A percentile compares a stretch with the other conserved stretches of the same genome.
Conservation (phyloP, 2,888 invertebrate species). For the Acrobasis consociella region DNA sequence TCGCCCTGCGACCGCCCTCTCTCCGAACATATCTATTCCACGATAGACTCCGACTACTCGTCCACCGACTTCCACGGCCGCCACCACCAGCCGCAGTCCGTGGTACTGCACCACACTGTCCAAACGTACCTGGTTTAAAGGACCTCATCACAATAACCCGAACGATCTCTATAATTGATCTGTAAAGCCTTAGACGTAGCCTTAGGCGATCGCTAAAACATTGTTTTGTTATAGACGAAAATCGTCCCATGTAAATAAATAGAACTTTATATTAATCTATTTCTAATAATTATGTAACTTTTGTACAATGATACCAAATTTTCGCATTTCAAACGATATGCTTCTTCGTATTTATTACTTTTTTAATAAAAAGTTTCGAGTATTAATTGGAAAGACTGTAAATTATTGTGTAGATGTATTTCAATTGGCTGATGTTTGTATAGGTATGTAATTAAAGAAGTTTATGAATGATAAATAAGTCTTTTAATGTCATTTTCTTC, state of each 20-base stretch:
- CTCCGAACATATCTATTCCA: slow-evolving; percentile 94
- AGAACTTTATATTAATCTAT: slow-evolving; percentile 60
- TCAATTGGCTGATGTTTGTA: slow-evolving; percentile 78
- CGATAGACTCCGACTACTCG: slow-evolving; percentile 94
- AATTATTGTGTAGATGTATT: slow-evolving; percentile 78
- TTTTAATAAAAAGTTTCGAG: slow-evolving; percentile 70
- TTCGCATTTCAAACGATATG: slow-evolving; percentile 75
- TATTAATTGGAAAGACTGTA: slow-evolving; percentile 82
- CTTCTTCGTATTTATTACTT: slow-evolving; percentile 77
- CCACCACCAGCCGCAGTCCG: slow-evolving; percentile 70
- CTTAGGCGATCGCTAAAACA: slow-evolving; percentile 59
- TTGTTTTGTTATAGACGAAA: slow-evolving; percentile 65
- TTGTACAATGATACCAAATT: slow-evolving; percentile 83
- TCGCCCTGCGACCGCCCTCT: slow-evolving; percentile 88
- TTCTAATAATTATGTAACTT: slow-evolving; percentile 66
- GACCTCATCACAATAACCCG: slow-evolving; percentile 48
- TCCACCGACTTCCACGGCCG: slow-evolving; percentile 79
- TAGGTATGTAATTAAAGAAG: slow-evolving; percentile 77
- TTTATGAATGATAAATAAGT: slow-evolving; percentile 63
- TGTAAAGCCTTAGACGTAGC: slow-evolving; percentile 62
- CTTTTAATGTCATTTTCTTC: slow-evolving; percentile 41
- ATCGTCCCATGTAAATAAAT: slow-evolving; percentile 71
- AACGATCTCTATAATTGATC: slow-evolving; percentile 68
- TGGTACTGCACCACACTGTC: slow-evolving; percentile 76
- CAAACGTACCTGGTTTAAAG: slow-evolving; percentile 77